Conservation (phyloP, 2,113 vertebrate genomes). For the Axis porcinus region DNA sequence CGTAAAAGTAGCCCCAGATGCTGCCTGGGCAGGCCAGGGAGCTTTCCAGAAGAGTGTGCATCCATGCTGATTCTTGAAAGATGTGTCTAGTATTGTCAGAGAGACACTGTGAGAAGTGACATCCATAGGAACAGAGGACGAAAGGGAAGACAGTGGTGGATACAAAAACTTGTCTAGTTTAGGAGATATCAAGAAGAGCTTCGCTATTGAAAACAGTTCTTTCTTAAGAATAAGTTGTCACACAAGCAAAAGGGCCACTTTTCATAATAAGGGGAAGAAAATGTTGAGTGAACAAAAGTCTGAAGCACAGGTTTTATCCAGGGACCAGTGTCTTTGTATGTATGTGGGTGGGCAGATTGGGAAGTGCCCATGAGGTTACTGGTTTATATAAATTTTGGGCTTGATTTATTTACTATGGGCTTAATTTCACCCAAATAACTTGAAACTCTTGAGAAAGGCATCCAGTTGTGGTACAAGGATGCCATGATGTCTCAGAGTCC, state of each 20-base stretch:
- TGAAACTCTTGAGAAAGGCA: background rate
- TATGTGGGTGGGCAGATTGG: too few relatives aligned
- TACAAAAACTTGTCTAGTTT: background rate
- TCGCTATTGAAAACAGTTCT: background rate
- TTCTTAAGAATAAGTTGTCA: background rate
- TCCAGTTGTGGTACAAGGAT: background rate
- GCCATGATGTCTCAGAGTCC: background rate
- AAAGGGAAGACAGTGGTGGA: background rate
- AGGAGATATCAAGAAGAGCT: background rate
- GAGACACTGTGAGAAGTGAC: fast-evolving
- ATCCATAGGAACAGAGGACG: background rate
- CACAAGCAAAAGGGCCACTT: background rate
- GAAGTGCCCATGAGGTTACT: fast-evolving
- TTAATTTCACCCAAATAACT: background rate
- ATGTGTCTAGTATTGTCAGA: background rate
- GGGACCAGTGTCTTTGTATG: too few relatives aligned
- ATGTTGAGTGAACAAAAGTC: background rate
- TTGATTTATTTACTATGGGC: too few relatives aligned
- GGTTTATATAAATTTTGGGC: background rate
- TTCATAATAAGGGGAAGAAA: background rate
- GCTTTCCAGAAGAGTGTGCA: background rate
- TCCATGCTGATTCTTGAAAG: background rate
- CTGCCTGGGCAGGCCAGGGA: background rate
- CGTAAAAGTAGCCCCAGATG: background rate
- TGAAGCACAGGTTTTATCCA: too few relatives aligned